Base-by-base conservation (phyloP, 2,888 invertebrate species). In the Pachymerium ferrugineum region DNA sequence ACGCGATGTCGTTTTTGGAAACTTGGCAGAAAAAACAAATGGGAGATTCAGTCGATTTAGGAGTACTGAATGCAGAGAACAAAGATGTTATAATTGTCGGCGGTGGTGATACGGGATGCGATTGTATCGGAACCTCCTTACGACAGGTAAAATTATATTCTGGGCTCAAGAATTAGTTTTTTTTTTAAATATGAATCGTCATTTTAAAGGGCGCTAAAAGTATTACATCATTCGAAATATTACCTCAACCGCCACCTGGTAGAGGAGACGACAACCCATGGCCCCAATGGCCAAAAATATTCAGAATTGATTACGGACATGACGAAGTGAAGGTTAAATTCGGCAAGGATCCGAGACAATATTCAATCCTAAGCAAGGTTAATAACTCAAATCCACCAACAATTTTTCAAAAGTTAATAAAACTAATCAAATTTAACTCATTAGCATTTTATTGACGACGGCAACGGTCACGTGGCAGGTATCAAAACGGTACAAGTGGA, bases 261-360 rank as follows among this genome's bases (percentile, higher is more conserved):
- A 87, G 99, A 35, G 90, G 90, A 14, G 85, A 86, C 16, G 95
- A 95, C 82, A 99, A 99, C 84, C 98, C 98, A 0, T 99, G 99
- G 99, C 99, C 98, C 1, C 95, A 97, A 81, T 99, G 94, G 91
- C 98, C 98, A 0, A 87, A 93, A 80, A 92, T 97, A 28, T 97
- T 98, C 87, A 90, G 92, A 78, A 92, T 97, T 28, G 99, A 99
- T 83, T 99, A 99, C 81, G 99, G 99, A 0, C 98, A 99, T 80
- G 97, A 98, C 80, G 99, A 99, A 84, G 95, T 93, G 1, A 89
- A 90, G 80, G 87, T 93, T n/a, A 91, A 91, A 80, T 92, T 89
- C 81, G 97, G 96, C 12, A 88, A 89, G 42, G 98, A 99, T 84
- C 99, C 98, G 1, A 87, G 98, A 74, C 90, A 91, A 79, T 99